These are phyloP conservation scores for Cephus cinctus DNA, from an alignment of 1,140 invertebrate genomes.

Conservation along the genomic window DNA sequence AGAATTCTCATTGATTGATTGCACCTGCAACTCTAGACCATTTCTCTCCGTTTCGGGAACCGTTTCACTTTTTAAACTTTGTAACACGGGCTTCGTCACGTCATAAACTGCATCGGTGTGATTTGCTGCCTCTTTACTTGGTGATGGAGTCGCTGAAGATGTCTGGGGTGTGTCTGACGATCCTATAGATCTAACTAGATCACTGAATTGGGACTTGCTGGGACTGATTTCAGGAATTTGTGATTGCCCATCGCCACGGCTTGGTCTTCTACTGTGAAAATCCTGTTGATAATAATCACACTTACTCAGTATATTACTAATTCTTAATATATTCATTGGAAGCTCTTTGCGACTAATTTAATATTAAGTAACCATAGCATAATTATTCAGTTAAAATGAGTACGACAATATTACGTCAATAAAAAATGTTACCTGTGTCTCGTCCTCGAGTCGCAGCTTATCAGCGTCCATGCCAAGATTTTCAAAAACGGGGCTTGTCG, in stretches of 20 bases:
- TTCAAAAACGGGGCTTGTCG: constrained; percentile 10
- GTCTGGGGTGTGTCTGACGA: constrained; percentile 22
- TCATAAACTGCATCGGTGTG: not conserved
- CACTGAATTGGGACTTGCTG: constrained; percentile 27
- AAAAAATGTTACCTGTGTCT: constrained; percentile 42
- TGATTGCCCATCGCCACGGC: constrained; percentile 9
- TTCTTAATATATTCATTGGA: too few relatives aligned
- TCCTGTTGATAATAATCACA: constrained; percentile 16
- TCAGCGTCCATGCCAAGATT: constrained; percentile 24
- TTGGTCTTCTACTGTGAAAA: constrained; percentile 15
- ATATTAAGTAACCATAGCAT: too few relatives aligned
- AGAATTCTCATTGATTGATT: not conserved
- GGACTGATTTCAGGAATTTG: constrained; percentile 19
- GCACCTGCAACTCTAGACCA: not conserved
- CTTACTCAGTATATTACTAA: too few relatives aligned
- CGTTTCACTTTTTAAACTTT: not conserved
- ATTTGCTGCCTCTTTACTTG: constrained; percentile 5
- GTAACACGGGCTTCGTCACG: not conserved
- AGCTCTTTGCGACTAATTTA: too few relatives aligned
- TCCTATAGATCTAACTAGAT: constrained; percentile 24
- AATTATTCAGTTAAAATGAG: too few relatives aligned
- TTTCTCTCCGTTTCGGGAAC: not conserved
- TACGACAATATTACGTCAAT: too few relatives aligned
- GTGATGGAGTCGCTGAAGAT: constrained; percentile 22
- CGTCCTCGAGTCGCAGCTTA: constrained; percentile 26